A percentile compares a stretch with the other conserved stretches of the same genome.
Evolutionary conservation across 2,113 vertebrate species (phyloP).

Genomic region (Phyllostomus hastatus): DNA sequence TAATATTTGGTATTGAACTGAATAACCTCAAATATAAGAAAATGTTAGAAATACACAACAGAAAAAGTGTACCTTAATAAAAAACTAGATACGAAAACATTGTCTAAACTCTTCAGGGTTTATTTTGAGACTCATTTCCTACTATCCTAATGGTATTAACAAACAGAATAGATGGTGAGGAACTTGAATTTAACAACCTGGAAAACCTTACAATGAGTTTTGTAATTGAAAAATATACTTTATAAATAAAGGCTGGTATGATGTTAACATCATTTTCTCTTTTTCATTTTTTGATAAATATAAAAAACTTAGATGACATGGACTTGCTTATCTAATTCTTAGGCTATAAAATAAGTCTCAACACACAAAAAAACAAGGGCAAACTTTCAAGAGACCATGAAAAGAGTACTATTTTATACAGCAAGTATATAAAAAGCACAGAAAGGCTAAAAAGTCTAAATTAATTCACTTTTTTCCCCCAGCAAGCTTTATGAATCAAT

Average conservation of each 20-base stretch:
- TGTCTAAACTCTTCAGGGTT: not conserved
- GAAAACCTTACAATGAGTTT: not conserved
- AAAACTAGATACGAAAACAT: not conserved
- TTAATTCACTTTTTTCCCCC: not conserved
- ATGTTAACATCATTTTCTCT: not conserved
- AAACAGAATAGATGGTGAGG: not conserved
- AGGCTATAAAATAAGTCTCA: conserved; percentile 30
- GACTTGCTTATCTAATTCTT: not conserved
- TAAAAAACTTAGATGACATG: not conserved
- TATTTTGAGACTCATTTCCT: not conserved
- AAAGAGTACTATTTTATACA: not conserved
- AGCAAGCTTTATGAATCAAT: conserved; percentile 8
- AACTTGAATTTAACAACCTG: not conserved
- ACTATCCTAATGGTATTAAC: not conserved
- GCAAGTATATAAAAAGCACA: not conserved
- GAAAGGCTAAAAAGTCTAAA: not conserved
- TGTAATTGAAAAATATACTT: not conserved
- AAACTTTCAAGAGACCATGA: not conserved
- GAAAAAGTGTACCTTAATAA: not conserved
- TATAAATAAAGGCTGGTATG: conserved; percentile 11
- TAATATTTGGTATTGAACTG: not conserved
- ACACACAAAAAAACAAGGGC: not conserved
- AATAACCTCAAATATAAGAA: not conserved
- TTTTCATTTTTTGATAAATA: not conserved
- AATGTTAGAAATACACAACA: not conserved